phyloP scores from a whole-genome alignment of 2,797 vertebrate species.

The Furcifer pardalis region DNA sequence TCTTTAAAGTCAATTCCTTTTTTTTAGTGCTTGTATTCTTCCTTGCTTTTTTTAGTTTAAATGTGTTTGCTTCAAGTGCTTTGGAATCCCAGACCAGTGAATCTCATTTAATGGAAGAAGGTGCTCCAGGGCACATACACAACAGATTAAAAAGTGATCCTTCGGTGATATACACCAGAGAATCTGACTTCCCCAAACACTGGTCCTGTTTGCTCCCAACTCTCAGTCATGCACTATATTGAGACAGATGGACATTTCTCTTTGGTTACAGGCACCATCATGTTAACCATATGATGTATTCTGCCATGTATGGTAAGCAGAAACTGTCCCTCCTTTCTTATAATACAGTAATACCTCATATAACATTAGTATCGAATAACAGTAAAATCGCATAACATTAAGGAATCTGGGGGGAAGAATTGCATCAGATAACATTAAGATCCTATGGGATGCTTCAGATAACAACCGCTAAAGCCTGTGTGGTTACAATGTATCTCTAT shows the following conservation, averaged over 20 bases:
- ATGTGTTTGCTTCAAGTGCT: slow-evolving; percentile 34
- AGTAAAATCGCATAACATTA: too few species aligned
- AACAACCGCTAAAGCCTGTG: too few species aligned
- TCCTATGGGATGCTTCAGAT: too few species aligned
- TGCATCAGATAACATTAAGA: too few species aligned
- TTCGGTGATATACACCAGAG: not conserved
- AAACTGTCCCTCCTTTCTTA: not conserved
- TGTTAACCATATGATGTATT: not conserved
- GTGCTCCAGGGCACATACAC: slow-evolving; percentile 32
- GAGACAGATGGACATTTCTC: not conserved
- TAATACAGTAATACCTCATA: too few species aligned
- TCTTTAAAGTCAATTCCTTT: slow-evolving; percentile 61
- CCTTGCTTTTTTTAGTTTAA: slow-evolving; percentile 55
- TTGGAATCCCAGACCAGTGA: slow-evolving; percentile 40
- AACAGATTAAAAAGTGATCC: slow-evolving; percentile 7
- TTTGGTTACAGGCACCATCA: not conserved
- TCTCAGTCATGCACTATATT: not conserved
- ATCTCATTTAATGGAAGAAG: slow-evolving; percentile 47
- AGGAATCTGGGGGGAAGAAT: too few species aligned
- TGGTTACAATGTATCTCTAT: too few species aligned
- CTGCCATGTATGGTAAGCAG: not conserved
- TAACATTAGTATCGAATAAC: too few species aligned
- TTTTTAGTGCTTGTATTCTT: slow-evolving; percentile 63
- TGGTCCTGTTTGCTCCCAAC: not conserved
- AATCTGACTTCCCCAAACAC: not conserved